These are phyloP conservation scores for Pyralis farinalis DNA, from an alignment of 2,888 invertebrate genomes.

Conservation along the genomic window DNA sequence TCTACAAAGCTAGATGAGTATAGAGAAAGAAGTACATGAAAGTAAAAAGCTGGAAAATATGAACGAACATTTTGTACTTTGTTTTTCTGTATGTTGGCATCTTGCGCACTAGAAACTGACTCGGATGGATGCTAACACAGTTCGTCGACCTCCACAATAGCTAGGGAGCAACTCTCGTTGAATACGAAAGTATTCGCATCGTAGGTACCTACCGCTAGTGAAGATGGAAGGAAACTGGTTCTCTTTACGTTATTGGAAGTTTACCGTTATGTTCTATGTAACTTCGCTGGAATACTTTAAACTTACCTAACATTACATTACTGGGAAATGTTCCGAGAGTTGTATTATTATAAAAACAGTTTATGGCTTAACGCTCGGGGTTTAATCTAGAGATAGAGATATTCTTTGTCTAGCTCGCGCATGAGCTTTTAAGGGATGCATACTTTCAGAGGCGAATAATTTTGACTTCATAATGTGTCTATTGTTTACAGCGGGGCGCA, in stretches of 20 bases:
- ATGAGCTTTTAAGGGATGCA: background rate
- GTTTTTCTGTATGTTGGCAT: conserved; percentile 6
- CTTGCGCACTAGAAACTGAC: conserved; percentile 1
- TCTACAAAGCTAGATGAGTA: background rate
- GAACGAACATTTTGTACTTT: conserved; percentile 6
- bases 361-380: background rate
- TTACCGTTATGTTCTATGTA: background rate
- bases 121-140: conserved; percentile 3
- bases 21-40: conserved; percentile 2
- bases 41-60: conserved; percentile 10
- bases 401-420: background rate
- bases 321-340: too few relatives aligned
- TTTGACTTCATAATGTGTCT: conserved; percentile 1
- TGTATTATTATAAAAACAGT: background rate
- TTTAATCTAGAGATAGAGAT: background rate
- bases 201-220: conserved; percentile 1
- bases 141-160: conserved; percentile 6
- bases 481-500: background rate
- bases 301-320: too few relatives aligned
- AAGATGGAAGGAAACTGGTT: conserved; percentile 5
- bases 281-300: background rate
- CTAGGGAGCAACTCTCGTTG: conserved; percentile 1
- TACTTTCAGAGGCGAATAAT: conserved; percentile 1
- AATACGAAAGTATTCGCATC: conserved; percentile 7
- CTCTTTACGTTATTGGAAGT: conserved; percentile 6